A percentile compares a stretch with the other conserved stretches of the same genome.
Evolutionary conservation across 2,888 invertebrate genomes (phyloP).

Genomic region (Cephus spinipes): DNA sequence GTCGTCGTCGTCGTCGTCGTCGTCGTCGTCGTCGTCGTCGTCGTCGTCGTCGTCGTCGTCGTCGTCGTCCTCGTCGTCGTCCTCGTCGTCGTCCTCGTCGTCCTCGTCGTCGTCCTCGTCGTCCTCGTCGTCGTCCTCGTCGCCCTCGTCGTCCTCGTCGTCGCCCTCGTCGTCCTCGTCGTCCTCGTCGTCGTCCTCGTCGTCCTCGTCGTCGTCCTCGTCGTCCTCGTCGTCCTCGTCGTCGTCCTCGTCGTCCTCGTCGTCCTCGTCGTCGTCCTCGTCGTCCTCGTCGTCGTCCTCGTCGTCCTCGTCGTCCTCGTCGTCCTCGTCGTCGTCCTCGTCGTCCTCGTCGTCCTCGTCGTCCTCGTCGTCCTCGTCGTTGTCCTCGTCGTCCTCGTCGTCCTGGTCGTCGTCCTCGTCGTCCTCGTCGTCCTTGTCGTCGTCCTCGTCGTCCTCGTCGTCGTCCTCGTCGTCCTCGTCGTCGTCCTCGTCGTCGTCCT

Average conservation of each 20-base stretch:
- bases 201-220: not conserved
- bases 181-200: too few relatives aligned
- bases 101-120: not conserved
- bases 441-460: slow-evolving; percentile 3
- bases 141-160: too few relatives aligned
- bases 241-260: not conserved
- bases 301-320: slow-evolving; percentile 1
- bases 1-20: too few relatives aligned
- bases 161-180: too few relatives aligned
- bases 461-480: not conserved
- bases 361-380: too few relatives aligned
- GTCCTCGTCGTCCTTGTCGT: not conserved
- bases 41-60: too few relatives aligned
- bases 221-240: slow-evolving; percentile 5
- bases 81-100: not conserved
- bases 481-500: not conserved
- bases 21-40: too few relatives aligned
- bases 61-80: too few relatives aligned
- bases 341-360: not conserved
- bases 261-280: not conserved
- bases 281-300: not conserved
- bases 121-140: too few relatives aligned
- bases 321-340: not conserved
- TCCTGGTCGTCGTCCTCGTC: not conserved
- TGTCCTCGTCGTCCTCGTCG: too few relatives aligned